Conservation (phyloP, 2,888 invertebrate species). For the Tipula unca region DNA sequence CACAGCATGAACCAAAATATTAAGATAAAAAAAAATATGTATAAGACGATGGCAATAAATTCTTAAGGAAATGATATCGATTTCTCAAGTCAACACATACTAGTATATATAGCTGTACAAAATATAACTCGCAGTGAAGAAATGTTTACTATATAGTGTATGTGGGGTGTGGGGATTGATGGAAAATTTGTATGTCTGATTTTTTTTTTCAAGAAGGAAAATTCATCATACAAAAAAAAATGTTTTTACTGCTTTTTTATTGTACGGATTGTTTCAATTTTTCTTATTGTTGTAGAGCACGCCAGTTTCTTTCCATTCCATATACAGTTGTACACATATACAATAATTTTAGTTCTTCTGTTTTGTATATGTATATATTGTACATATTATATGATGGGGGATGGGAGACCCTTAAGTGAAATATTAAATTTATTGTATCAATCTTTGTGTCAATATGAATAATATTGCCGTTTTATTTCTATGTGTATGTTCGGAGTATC, state of each 20-base stretch:
- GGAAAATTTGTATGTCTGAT: background rate
- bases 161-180: background rate
- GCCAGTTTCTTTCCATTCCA: background rate
- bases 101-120: background rate
- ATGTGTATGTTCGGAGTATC: background rate
- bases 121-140: background rate
- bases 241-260: background rate
- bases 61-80: background rate
- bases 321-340: background rate
- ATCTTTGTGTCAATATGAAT: background rate
- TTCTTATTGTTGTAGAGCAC: background rate
- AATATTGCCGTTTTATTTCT: background rate
- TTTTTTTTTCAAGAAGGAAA: background rate
- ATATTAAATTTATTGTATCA: background rate
- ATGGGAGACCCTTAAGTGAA: background rate
- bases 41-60: slow-evolving; percentile 15
- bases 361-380: too few relatives aligned
- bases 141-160: background rate
- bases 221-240: background rate
- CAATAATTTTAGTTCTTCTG: background rate
- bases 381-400: too few relatives aligned
- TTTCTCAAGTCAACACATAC: background rate
- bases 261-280: background rate
- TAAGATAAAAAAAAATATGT: background rate
- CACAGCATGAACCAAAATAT: background rate